A percentile compares a stretch with the other conserved stretches of the same genome.
Evolutionary conservation across 2,888 invertebrate genomes (phyloP).

Genomic region (Ischnus inquisitorius): DNA sequence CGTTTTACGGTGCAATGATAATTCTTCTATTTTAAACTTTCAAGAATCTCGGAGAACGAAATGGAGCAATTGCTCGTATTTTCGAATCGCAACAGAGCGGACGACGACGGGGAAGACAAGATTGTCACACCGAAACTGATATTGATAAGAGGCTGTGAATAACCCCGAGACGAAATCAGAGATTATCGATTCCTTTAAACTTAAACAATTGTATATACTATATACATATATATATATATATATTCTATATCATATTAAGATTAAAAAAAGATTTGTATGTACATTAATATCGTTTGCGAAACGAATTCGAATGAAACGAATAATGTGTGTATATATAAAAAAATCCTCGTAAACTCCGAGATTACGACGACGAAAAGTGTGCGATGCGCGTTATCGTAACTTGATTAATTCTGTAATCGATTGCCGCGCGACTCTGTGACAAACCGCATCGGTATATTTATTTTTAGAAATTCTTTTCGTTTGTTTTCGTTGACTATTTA

Average conservation of each 20-base stretch:
- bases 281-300: constrained; percentile 33
- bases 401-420: constrained; percentile 39
- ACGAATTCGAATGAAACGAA: constrained; percentile 19
- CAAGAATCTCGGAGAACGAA: constrained; percentile 59
- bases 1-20: constrained; percentile 60
- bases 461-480: not conserved
- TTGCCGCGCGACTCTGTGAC: constrained; percentile 17
- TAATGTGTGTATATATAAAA: constrained; percentile 34
- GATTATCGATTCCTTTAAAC: constrained; percentile 67
- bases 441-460: constrained; percentile 30
- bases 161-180: constrained; percentile 71
- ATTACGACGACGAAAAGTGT: constrained; percentile 28
- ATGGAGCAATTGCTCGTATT: constrained; percentile 35
- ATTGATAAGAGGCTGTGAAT: constrained; percentile 77
- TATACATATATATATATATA: constrained; percentile 51
- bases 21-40: constrained; percentile 41
- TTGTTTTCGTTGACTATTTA: constrained; percentile 34
- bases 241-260: constrained; percentile 19
- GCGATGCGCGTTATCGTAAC: constrained; percentile 39
- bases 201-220: constrained; percentile 65
- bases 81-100: constrained; percentile 33
- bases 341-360: constrained; percentile 29
- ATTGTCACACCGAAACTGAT: constrained; percentile 67
- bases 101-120: constrained; percentile 20
- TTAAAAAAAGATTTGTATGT: constrained; percentile 44